Evolutionary conservation across 2,113 vertebrate species (phyloP), one percentile per base, ranked within the genome.

Genomic region (Anser brachyrhynchus): DNA sequence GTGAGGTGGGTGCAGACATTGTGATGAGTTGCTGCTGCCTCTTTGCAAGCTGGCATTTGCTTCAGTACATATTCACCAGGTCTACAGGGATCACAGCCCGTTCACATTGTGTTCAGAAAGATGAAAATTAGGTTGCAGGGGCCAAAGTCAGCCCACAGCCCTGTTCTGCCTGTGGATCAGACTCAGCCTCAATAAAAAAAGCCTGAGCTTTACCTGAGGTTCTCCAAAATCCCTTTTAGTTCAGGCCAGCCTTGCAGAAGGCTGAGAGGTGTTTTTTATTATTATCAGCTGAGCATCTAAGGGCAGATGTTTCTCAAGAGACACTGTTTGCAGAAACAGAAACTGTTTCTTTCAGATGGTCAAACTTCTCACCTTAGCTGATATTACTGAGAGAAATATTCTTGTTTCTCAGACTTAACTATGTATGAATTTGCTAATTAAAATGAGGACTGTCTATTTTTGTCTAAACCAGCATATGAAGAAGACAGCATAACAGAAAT

Each of bases 361-460:
- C 85, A 93, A 57, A 72, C 29, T 93, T 96, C 64, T 85, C 91
- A 92, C 66, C 62, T 86, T 89, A 49, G 80, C 76, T 87, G 54
- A 26, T 88, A 58, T 57, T 57, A 93, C 58, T 37, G 58, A 93
- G 55, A 89, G 37, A 87, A 52, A 78, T 52, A 33, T 79, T 95
- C 81, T 76, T 91, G 57, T 87, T 94, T 92, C 67, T 72, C 41
- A 59, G 71, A 43, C 51, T 91, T 94, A 84, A 93, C 96, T 96
- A 94, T 29, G 41, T 94, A 95, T 44, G 51, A 28, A 43, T 71
- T 94, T 87, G 54, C 72, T 94, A 96, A 96, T 94, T 96, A 89
- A 78, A 84, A 62, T 69, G 41, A 66, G 37, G 37, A 89, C 73
- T 82, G 61, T 61, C 62, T 94, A 57, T 90, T 96, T 96, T 91